Conservation (phyloP, 2,113 vertebrate species). For the Zosterops japonicus region DNA sequence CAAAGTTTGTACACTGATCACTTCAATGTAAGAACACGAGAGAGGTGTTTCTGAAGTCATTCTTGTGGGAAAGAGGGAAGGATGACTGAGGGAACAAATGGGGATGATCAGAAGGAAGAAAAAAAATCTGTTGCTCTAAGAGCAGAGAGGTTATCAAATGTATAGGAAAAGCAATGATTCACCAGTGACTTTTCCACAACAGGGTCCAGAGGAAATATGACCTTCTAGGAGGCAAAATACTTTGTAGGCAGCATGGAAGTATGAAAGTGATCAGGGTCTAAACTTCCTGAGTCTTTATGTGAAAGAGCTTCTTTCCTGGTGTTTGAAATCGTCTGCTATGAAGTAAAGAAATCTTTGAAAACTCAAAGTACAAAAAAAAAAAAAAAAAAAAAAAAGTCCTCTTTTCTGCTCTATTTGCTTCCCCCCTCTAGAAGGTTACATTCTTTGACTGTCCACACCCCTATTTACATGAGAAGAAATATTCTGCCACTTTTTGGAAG, state of each 20-base stretch:
- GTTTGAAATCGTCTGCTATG: slow-evolving; percentile 42
- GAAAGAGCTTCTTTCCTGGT: slow-evolving; percentile 47
- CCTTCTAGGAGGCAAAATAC: slow-evolving; percentile 7
- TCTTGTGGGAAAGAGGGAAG: background rate
- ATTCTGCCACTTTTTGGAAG: slow-evolving; percentile 63
- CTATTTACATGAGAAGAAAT: slow-evolving; percentile 67
- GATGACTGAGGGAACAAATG: background rate
- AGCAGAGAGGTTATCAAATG: background rate
- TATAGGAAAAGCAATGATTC: background rate
- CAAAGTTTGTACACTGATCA: slow-evolving; percentile 61
- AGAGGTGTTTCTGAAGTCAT: background rate
- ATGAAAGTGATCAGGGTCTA: slow-evolving; percentile 63
- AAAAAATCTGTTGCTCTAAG: background rate
- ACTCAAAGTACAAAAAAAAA: slow-evolving; percentile 23
- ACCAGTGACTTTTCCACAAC: background rate
- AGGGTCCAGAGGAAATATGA: background rate
- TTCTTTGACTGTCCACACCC: slow-evolving; percentile 70
- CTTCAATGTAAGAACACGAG: background rate
- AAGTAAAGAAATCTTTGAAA: slow-evolving; percentile 68
- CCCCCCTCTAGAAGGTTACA: slow-evolving; percentile 67
- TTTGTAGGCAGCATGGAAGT: slow-evolving; percentile 27
- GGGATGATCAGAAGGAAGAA: background rate
- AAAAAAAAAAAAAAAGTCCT: slow-evolving; percentile 41
- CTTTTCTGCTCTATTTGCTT: slow-evolving; percentile 72
- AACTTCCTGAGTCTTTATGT: slow-evolving; percentile 49